These are phyloP conservation scores for Ptychoptera albimana DNA, from an alignment of 2,888 invertebrate genomes.

Conservation along the genomic window DNA sequence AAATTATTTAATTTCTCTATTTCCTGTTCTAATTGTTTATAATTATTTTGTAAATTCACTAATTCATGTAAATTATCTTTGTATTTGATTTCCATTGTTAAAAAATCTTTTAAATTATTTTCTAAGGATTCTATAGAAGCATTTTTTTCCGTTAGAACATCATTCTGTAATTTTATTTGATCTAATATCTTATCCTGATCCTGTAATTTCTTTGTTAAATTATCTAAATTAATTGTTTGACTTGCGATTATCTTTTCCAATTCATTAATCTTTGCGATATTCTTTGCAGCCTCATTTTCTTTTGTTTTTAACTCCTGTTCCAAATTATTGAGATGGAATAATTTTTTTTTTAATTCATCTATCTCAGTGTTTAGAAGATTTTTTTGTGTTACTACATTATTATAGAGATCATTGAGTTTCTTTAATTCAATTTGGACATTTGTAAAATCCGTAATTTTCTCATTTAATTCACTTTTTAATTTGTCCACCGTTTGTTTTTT, in stretches of 20 bases:
- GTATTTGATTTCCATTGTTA: conserved; percentile 19
- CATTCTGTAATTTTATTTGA: conserved; percentile 16
- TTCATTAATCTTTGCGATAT: background rate
- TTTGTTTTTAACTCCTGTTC: conserved; percentile 13
- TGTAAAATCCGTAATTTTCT: conserved; percentile 29
- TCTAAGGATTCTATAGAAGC: conserved; percentile 20
- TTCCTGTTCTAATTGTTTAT: conserved; percentile 5
- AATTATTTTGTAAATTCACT: conserved; percentile 10
- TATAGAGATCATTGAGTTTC: conserved; percentile 1
- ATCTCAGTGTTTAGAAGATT: conserved; percentile 19
- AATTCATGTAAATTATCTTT: conserved; percentile 18
- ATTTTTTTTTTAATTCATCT: conserved; percentile 22
- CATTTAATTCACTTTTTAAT: conserved; percentile 19
- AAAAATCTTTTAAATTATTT: conserved; percentile 18
- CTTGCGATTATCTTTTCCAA: conserved; percentile 16
- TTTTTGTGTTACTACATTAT: too few species aligned
- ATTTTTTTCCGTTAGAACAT: conserved; percentile 20
- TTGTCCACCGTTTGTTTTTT: conserved; percentile 34
- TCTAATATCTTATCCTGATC: conserved; percentile 9
- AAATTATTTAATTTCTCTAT: conserved; percentile 17
- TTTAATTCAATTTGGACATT: conserved; percentile 28
- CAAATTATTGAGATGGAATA: conserved; percentile 12
- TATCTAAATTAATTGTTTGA: conserved; percentile 21
- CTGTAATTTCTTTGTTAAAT: conserved; percentile 10
- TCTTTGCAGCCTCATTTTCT: conserved; percentile 6